Evolutionary conservation across 2,797 vertebrate genomes (phyloP).

Genomic region (Rhinatrema bivittatum): DNA sequence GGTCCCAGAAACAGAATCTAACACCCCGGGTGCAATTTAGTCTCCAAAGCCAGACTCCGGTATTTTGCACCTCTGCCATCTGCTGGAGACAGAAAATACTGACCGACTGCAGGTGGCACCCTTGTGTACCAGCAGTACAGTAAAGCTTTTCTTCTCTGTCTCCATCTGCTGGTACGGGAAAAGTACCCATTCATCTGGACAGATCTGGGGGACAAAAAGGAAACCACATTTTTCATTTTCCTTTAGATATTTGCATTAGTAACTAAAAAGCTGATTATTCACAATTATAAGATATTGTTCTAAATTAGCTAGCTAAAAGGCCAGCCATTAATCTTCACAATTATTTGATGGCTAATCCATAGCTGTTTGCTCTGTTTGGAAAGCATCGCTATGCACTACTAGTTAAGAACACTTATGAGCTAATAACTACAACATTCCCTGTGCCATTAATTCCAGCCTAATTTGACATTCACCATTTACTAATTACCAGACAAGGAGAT

Average conservation of each 20-base stretch:
- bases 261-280: constrained; percentile 80
- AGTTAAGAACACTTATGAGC: constrained; percentile 50
- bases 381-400: constrained; percentile 64
- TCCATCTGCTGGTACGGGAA: too few relatives aligned
- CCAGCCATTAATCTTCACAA: constrained; percentile 86
- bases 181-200: too few relatives aligned
- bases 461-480: constrained; percentile 72
- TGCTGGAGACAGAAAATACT: too few relatives aligned
- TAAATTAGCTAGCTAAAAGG: constrained; percentile 92
- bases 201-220: too few relatives aligned
- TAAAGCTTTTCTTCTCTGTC: too few relatives aligned
- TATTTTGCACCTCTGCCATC: too few relatives aligned
- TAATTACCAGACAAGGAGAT: constrained; percentile 59
- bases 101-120: too few relatives aligned
- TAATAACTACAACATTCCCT: constrained; percentile 61
- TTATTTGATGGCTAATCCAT: constrained; percentile 92
- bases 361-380: constrained; percentile 66
- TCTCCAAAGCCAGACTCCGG: too few relatives aligned
- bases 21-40: too few relatives aligned
- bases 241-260: constrained; percentile 51
- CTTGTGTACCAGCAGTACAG: too few relatives aligned
- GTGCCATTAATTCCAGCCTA: constrained; percentile 69
- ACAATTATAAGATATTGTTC: constrained; percentile 94
- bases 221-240: too few relatives aligned
- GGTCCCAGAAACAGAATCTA: too few relatives aligned